These are phyloP conservation scores for Melanaphis sacchari DNA, from an alignment of 1,140 invertebrate genomes.

Conservation along the genomic window DNA sequence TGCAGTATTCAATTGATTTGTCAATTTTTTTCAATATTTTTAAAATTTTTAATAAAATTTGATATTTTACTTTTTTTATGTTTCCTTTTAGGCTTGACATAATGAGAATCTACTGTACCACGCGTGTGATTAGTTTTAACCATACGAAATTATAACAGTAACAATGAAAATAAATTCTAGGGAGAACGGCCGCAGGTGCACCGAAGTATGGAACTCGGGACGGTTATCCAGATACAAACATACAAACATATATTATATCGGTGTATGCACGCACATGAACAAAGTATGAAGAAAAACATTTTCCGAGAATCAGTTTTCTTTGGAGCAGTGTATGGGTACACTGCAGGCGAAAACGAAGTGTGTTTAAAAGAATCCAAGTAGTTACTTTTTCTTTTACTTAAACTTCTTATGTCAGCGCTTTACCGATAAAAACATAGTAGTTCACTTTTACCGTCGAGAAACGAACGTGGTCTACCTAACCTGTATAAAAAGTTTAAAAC, in stretches of 20 bases:
- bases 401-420: slow-evolving; percentile 19
- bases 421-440: slow-evolving; percentile 29
- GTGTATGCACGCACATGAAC: neutral
- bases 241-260: too few relatives aligned
- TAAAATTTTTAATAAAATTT: too few relatives aligned
- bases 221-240: neutral
- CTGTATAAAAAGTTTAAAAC: slow-evolving; percentile 24
- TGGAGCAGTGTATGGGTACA: neutral
- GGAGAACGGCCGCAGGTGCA: neutral
- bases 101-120: too few relatives aligned
- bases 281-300: slow-evolving; percentile 2
- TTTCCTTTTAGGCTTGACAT: too few relatives aligned
- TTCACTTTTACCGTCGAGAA: slow-evolving; percentile 6
- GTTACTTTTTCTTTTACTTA: neutral
- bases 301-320: slow-evolving; percentile 29
- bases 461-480: slow-evolving; percentile 5
- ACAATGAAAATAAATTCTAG: neutral
- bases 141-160: neutral
- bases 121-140: neutral
- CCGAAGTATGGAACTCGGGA: neutral
- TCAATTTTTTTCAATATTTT: too few relatives aligned
- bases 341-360: neutral
- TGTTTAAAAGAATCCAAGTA: slow-evolving; percentile 45
- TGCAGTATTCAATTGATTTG: too few relatives aligned
- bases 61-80: too few relatives aligned